Evolutionary conservation across 64 coral and sea anemone species (phyloP).

Genomic region (Porites australiensis): DNA sequence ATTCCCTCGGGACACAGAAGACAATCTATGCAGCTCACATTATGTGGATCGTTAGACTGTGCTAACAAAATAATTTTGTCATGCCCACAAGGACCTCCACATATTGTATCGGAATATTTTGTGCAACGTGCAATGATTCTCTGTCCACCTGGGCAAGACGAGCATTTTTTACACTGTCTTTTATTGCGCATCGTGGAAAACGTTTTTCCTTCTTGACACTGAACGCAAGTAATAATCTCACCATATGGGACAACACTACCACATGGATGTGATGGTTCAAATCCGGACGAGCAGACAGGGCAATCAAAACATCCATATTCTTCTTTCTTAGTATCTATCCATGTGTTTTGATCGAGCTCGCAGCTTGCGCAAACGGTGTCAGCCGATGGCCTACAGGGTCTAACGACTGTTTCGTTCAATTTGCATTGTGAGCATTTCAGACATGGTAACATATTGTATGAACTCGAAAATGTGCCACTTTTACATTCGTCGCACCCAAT

Average conservation of each 20-base stretch:
- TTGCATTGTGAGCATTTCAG: background rate
- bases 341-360: background rate
- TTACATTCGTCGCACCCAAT: background rate
- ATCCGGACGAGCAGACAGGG: background rate
- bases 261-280: slow-evolving; percentile 11
- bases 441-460: too few relatives aligned
- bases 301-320: background rate
- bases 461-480: too few relatives aligned
- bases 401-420: background rate
- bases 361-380: background rate
- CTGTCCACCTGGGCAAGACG: background rate
- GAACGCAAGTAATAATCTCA: slow-evolving; percentile 3
- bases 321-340: background rate
- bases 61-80: background rate
- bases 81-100: background rate
- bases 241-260: background rate
- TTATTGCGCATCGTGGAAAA: background rate
- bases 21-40: background rate
- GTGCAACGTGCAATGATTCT: background rate
- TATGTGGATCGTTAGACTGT: background rate
- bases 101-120: slow-evolving; percentile 6
- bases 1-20: slow-evolving; percentile 1
- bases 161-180: background rate
- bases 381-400: background rate
- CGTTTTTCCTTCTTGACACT: background rate